Evolutionary conservation across 2,888 invertebrate species (phyloP).

Genomic region (Lithodes maja): DNA sequence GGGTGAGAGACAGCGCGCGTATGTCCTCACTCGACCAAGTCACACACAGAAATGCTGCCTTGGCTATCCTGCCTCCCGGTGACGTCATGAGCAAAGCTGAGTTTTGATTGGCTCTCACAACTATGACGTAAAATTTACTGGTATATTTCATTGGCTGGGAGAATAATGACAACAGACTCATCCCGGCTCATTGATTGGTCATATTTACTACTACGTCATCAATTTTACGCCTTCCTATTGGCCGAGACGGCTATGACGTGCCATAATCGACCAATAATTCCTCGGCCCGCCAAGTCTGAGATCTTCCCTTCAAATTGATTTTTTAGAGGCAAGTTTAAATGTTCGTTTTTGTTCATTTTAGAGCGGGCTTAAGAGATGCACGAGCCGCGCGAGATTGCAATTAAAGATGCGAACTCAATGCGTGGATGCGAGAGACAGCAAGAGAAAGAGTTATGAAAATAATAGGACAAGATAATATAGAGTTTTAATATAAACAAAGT

Average conservation of each 20-base stretch:
- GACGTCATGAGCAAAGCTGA: neutral
- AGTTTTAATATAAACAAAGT: too few relatives aligned
- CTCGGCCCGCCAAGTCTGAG: slow-evolving; percentile 14
- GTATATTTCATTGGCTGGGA: neutral
- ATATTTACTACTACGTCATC: slow-evolving; percentile 4
- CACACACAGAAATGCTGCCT: slow-evolving; percentile 29
- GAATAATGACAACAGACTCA: slow-evolving; percentile 13
- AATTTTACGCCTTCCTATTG: neutral
- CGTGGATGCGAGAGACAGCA: neutral
- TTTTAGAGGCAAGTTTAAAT: neutral
- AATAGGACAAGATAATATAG: too few relatives aligned
- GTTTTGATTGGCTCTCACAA: neutral
- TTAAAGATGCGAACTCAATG: neutral
- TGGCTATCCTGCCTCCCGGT: slow-evolving; percentile 3
- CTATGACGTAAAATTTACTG: neutral
- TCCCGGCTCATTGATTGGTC: slow-evolving; percentile 6
- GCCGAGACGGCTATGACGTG: neutral
- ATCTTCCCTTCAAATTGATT: neutral
- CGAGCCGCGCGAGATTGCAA: neutral
- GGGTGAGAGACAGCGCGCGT: slow-evolving; percentile 11
- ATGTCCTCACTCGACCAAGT: slow-evolving; percentile 29
- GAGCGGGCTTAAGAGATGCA: neutral
- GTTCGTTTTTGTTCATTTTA: neutral
- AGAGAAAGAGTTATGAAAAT: neutral
- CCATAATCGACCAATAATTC: slow-evolving; percentile 37